Base-by-base conservation (phyloP, 1,140 invertebrate species). In the Cyclargus thomasi region DNA sequence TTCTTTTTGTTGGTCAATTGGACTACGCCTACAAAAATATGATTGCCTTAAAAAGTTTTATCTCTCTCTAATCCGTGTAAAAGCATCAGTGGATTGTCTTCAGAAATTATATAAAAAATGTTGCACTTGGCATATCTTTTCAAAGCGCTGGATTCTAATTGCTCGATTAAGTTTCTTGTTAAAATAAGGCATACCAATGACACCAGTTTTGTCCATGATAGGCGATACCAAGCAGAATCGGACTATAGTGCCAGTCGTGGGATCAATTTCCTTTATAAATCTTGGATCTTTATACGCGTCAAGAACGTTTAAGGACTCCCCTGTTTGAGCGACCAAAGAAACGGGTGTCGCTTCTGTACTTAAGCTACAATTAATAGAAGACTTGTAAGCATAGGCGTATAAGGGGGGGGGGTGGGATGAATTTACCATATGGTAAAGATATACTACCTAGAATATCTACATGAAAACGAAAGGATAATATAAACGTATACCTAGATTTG, bases 1-100 rank as follows among this genome's bases (percentile, higher is more conserved):
- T 86, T 88, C 8, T 68, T 81, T 76, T 93, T 93, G 75, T 93
- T 93, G 0, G 90, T 89, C 3, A 93, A 75, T 77, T 92, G 89
- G 2, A 93, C 88, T 0, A 92, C 83, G 63, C 92, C 92, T 92
- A 71, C 22, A 73, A 68, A 59, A 35, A 22, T 35, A 11, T 29
- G 14, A 6, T 7, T 29, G 29, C 29, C 8, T 29, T 29, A 29
- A 29, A 29, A 29, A 8, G 5, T 29, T 29, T 29, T 0, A 29
- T 29, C 1, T 8, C 0, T 29, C 29, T 4, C 29, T 29, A 29
- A 7, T 29, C 5, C 29, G 8, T 8, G 29, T 29, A 29, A 8
- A 29, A 0, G 29, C 29, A 29, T 29, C 4, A 0, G 29, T 2
- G 29, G 4, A 8, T 7, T 29, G 2, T 29, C 0, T 29, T 3